A percentile compares a stretch with the other conserved stretches of the same genome.
These are phyloP conservation scores for Macheiramphus alcinus DNA, from an alignment of 2,113 vertebrate species.

Conservation along the genomic window DNA sequence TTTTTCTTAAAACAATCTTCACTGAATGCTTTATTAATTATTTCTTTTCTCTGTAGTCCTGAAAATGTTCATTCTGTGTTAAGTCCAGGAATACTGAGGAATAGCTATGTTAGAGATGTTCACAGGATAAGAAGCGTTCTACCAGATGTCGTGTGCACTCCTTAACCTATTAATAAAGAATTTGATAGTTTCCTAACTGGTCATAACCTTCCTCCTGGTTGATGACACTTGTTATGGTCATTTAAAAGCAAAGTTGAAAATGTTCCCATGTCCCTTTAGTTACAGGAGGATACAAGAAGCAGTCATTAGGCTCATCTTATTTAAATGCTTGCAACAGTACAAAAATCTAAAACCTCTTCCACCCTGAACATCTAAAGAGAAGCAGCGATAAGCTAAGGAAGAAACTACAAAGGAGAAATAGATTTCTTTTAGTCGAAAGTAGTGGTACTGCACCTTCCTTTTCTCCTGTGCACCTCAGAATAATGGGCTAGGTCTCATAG, in stretches of 20 bases:
- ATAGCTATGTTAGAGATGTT: background rate
- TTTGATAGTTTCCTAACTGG: background rate
- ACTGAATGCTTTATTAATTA: background rate
- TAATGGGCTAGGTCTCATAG: background rate
- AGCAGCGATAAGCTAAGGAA: background rate
- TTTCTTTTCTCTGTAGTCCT: background rate
- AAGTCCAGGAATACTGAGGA: background rate
- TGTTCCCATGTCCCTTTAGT: background rate
- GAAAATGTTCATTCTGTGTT: background rate
- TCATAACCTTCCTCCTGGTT: background rate
- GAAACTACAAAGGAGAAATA: background rate
- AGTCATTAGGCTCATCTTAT: background rate
- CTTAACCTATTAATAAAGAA: background rate
- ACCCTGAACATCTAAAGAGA: background rate
- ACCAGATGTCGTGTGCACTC: background rate
- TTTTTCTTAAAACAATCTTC: background rate
- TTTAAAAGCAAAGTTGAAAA: background rate
- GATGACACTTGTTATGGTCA: background rate
- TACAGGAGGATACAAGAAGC: background rate
- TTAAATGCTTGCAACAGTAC: background rate
- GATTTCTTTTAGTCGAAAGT: background rate
- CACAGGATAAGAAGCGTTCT: background rate
- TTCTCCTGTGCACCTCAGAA: background rate
- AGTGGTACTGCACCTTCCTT: background rate
- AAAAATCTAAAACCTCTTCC: background rate